phyloP scores from a whole-genome alignment of 2,888 invertebrate genomes.

The Euspilapteryx auroguttella region DNA sequence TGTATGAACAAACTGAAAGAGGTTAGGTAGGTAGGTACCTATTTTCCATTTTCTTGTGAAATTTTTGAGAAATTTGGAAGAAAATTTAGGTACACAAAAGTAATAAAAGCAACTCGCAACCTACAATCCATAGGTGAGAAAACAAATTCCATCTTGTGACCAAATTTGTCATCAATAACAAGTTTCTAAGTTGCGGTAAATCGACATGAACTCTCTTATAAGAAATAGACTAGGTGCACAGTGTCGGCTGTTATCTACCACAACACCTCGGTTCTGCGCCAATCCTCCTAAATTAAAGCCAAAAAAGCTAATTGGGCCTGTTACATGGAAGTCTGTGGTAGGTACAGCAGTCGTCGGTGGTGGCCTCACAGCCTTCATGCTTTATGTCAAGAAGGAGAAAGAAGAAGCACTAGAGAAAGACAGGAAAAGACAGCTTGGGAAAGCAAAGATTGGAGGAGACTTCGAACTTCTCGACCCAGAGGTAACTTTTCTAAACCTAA shows the following conservation, averaged over 20 bases:
- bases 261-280: slow-evolving; percentile 25
- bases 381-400: slow-evolving; percentile 80
- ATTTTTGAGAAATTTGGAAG: too few relatives aligned
- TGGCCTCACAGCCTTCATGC: slow-evolving; percentile 69
- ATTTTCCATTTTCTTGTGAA: too few relatives aligned
- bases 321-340: slow-evolving; percentile 81
- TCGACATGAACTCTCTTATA: slow-evolving; percentile 38
- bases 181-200: too few relatives aligned
- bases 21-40: too few relatives aligned
- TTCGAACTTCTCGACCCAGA: slow-evolving; percentile 83
- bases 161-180: too few relatives aligned
- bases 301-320: slow-evolving; percentile 55
- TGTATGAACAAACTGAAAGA: too few relatives aligned
- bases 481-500: too few relatives aligned
- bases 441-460: slow-evolving; percentile 89
- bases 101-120: too few relatives aligned
- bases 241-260: slow-evolving; percentile 26
- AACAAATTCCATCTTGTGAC: too few relatives aligned
- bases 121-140: too few relatives aligned
- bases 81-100: too few relatives aligned
- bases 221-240: slow-evolving; percentile 18
- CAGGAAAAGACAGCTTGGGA: slow-evolving; percentile 80
- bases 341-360: slow-evolving; percentile 69
- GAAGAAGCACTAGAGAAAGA: slow-evolving; percentile 73
- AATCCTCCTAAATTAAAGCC: slow-evolving; percentile 25